phyloP scores from a whole-genome alignment of 1,140 invertebrate genomes.

The Drosophila insularis region DNA sequence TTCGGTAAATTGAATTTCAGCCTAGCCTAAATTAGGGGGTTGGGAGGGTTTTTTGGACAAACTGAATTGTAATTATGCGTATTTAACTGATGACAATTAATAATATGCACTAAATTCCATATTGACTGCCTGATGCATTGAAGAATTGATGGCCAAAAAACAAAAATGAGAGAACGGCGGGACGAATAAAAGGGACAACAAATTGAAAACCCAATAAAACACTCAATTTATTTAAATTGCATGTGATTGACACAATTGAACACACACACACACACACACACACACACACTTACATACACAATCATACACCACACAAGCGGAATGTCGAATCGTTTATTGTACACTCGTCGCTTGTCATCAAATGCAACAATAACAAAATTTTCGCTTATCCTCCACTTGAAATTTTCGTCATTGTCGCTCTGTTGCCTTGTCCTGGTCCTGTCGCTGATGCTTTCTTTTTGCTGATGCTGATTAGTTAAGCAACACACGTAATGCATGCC shows the following conservation, averaged over 20 bases:
- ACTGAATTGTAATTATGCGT: slow-evolving; percentile 7
- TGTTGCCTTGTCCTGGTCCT: slow-evolving; percentile 11
- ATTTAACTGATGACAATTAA: slow-evolving; percentile 35
- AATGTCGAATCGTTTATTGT: slow-evolving; percentile 10
- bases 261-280: slow-evolving; percentile 26
- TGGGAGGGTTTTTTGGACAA: background rate
- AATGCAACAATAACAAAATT: slow-evolving; percentile 29
- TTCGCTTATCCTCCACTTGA: slow-evolving; percentile 10
- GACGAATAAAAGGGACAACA: slow-evolving; percentile 19
- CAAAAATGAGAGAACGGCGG: background rate
- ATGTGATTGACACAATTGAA: slow-evolving; percentile 67
- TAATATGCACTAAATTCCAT: slow-evolving; percentile 24
- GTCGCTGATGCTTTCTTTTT: background rate
- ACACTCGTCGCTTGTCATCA: slow-evolving; percentile 14
- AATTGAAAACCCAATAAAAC: slow-evolving; percentile 81
- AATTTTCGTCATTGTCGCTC: slow-evolving; percentile 24
- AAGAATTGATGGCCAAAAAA: slow-evolving; percentile 16
- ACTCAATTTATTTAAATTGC: slow-evolving; percentile 81
- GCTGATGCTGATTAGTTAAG: slow-evolving; percentile 62
- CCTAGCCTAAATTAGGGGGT: background rate
- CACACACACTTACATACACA: slow-evolving; percentile 1
- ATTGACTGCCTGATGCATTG: background rate
- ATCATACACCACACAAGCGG: slow-evolving; percentile 4
- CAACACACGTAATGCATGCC: slow-evolving; percentile 71
- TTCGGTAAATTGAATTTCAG: slow-evolving; percentile 1